These are phyloP conservation scores for Brachionichthys hirsutus DNA, from an alignment of 2,113 vertebrate species.

Conservation along the genomic window DNA sequence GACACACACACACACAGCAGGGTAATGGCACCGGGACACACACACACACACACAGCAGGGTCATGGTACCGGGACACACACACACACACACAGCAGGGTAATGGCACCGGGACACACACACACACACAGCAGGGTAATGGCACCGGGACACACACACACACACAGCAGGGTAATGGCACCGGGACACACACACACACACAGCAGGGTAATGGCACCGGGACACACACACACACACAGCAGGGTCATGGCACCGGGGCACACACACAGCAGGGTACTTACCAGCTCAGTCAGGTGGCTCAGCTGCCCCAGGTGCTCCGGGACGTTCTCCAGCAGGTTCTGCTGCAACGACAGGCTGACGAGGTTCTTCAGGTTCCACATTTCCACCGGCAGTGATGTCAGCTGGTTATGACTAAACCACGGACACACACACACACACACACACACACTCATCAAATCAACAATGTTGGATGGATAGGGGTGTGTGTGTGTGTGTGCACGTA, in stretches of 20 bases:
- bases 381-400: conserved; percentile 80
- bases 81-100: no score
- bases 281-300: conserved; percentile 85
- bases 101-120: no score
- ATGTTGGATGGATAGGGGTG: not conserved
- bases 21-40: not conserved
- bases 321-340: conserved; percentile 82
- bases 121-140: no score
- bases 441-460: not conserved
- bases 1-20: no score
- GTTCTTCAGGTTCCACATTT: conserved; percentile 79
- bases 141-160: no score
- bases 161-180: no score
- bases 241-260: not conserved
- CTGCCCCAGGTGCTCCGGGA: conserved; percentile 84
- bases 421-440: no score
- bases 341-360: conserved; percentile 85
- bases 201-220: no score
- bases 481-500: conserved; percentile 16
- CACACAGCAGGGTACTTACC: conserved; percentile 70
- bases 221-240: no score
- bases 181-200: no score
- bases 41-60: no score
- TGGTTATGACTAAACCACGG: conserved; percentile 85
- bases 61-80: no score